Evolutionary conservation across 2,888 invertebrate genomes (phyloP), one percentile per base, ranked within the genome.

Genomic region (Teinopalpus imperialis): DNA sequence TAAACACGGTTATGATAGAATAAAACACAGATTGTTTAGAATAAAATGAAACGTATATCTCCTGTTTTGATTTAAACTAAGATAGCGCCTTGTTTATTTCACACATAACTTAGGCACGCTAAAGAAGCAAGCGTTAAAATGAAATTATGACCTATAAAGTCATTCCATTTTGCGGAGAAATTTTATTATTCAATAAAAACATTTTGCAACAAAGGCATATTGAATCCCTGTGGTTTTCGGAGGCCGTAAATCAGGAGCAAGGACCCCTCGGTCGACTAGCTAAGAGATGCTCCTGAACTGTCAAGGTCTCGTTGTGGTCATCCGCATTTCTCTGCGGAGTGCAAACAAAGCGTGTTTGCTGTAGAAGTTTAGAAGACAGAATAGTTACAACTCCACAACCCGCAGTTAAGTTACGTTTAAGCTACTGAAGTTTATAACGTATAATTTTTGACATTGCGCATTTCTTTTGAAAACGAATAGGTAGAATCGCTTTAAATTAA

Each of bases 131-230:
- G 66, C 69, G 66, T 77, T 77, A 80, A 80, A 73, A 62, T 59
- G 57, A 61, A 81, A 82, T 86, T 80, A 86, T 78, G 79, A 78
- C 74, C 86, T 82, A 83, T 86, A 87, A 87, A 86, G 69, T 69
- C 63, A 66, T 77, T 76, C 68, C 81, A 83, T 85, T 82, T 83
- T 79, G 78, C 69, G 71, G 69, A 77, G 81, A 80, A 75, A 71
- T 82, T 86, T 87, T 87, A 88, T 87, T 85, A 77, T 87, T 81
- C 85, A 86, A 87, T 87, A 88, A 88, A 87, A 81, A 63, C 62
- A 66, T 69, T 62, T 73, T 64, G 66, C 74, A 81, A 86, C 86
- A 88, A 86, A 86, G 83, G 83, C 77, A 77, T 80, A 81, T 86
- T 81, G 81, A 73, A 69, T 78, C 74, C 71, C 72, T 87, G 86